A percentile compares a stretch with the other conserved stretches of the same genome.
Conservation (phyloP, 2,888 invertebrate genomes). For the Pasiphila rectangulata region DNA sequence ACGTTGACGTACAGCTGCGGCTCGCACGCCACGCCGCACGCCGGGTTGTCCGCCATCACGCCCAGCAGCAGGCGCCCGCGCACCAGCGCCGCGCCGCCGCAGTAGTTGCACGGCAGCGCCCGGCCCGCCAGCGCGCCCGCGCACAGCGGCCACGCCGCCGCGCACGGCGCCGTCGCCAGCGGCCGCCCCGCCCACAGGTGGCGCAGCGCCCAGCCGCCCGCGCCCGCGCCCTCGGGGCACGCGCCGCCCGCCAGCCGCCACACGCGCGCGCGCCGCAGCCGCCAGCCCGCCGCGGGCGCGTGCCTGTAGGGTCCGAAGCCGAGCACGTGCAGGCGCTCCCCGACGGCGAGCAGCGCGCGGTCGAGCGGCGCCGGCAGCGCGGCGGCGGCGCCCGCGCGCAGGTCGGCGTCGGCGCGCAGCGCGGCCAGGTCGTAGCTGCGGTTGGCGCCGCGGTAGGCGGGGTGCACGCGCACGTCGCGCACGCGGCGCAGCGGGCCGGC, state of each 20-base stretch:
- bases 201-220: constrained; percentile 35
- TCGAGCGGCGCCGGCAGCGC: constrained; percentile 47
- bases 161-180: constrained; percentile 26
- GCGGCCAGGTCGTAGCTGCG: constrained; percentile 53
- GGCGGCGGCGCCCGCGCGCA: constrained; percentile 29
- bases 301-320: constrained; percentile 63
- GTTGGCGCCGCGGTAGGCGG: constrained; percentile 48
- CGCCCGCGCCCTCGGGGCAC: constrained; percentile 29
- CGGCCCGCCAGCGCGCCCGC: constrained; percentile 40
- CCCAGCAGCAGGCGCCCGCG: constrained; percentile 41
- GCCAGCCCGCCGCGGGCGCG: constrained; percentile 27
- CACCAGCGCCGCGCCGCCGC: constrained; percentile 62
- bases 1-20: constrained; percentile 55
- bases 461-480: constrained; percentile 55
- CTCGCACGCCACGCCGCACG: constrained; percentile 58
- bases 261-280: constrained; percentile 39
- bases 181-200: constrained; percentile 38
- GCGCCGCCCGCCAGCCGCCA: constrained; percentile 30
- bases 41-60: constrained; percentile 48
- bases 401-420: constrained; percentile 44
- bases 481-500: constrained; percentile 42
- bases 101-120: constrained; percentile 50
- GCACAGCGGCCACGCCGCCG: constrained; percentile 35
- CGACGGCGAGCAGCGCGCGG: constrained; percentile 50
- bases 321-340: constrained; percentile 52